Evolutionary conservation across 1,140 invertebrate genomes (phyloP).

Genomic region (Tyrophagus putrescentiae): DNA sequence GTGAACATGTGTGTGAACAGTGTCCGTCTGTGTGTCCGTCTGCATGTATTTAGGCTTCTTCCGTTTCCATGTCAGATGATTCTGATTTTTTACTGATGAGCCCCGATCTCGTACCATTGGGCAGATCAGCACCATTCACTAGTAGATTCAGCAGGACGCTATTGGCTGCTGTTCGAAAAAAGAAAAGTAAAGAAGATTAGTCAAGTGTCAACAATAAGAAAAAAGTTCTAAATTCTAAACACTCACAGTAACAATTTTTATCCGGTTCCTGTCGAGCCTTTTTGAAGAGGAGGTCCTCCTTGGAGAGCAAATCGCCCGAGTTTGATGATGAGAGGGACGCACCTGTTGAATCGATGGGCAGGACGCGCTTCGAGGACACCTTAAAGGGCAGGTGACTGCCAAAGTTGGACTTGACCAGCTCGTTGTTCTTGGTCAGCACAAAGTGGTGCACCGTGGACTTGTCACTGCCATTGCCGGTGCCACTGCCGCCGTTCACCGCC

Average conservation of each 20-base stretch:
- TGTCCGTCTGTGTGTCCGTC: too few species aligned
- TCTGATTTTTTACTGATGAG: too few species aligned
- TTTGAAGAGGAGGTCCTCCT: background rate
- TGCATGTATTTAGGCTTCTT: too few species aligned
- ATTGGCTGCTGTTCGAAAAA: conserved; percentile 11
- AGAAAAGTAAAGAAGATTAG: background rate
- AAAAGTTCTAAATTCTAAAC: background rate
- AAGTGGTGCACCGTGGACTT: conserved; percentile 7
- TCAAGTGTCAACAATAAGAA: background rate
- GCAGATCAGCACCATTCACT: conserved; percentile 76
- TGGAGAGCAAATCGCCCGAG: background rate
- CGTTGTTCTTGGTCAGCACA: conserved; percentile 12
- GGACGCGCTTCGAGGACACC: background rate
- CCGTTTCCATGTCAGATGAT: too few species aligned
- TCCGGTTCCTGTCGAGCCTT: background rate
- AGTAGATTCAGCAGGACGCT: conserved; percentile 77
- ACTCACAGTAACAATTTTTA: conserved; percentile 11
- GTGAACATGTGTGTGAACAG: too few species aligned
- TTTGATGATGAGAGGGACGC: background rate
- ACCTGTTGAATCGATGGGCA: background rate
- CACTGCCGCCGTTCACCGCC: background rate
- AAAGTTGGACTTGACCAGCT: conserved; percentile 1
- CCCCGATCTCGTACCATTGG: too few species aligned
- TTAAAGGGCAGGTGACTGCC: conserved; percentile 3
- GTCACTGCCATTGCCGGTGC: background rate